Evolutionary conservation across 1,140 invertebrate genomes (phyloP).

Genomic region (Saxidomus purpurata): DNA sequence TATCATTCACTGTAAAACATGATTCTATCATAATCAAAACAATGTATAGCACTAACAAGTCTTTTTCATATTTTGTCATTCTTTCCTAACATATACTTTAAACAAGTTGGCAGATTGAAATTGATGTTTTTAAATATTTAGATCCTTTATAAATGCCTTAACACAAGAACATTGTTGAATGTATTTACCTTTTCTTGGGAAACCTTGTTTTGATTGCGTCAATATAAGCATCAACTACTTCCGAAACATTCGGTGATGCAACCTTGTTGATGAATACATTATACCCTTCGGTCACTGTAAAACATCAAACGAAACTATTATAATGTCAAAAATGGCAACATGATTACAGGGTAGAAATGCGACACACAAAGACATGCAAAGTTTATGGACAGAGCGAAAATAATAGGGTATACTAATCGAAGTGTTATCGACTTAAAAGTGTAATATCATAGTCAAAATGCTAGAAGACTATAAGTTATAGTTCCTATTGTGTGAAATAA

Average conservation of each 20-base stretch:
- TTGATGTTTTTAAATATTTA: too few relatives aligned
- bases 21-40: too few relatives aligned
- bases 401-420: not conserved
- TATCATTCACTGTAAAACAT: too few relatives aligned
- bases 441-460: too few relatives aligned
- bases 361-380: not conserved
- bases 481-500: not conserved
- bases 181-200: constrained; percentile 8
- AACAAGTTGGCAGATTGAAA: too few relatives aligned
- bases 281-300: not conserved
- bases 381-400: not conserved
- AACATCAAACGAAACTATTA: not conserved
- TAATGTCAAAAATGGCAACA: not conserved
- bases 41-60: too few relatives aligned
- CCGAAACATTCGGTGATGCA: not conserved
- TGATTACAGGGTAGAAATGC: not conserved
- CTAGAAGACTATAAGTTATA: not conserved
- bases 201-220: not conserved
- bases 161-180: too few relatives aligned
- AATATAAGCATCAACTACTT: constrained; percentile 5
- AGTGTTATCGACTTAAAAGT: not conserved
- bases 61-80: too few relatives aligned
- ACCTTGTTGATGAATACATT: not conserved
- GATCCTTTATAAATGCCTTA: too few relatives aligned
- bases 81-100: too few relatives aligned